Conservation (phyloP, 2,797 vertebrate genomes). For the Urophycis tenuis region DNA sequence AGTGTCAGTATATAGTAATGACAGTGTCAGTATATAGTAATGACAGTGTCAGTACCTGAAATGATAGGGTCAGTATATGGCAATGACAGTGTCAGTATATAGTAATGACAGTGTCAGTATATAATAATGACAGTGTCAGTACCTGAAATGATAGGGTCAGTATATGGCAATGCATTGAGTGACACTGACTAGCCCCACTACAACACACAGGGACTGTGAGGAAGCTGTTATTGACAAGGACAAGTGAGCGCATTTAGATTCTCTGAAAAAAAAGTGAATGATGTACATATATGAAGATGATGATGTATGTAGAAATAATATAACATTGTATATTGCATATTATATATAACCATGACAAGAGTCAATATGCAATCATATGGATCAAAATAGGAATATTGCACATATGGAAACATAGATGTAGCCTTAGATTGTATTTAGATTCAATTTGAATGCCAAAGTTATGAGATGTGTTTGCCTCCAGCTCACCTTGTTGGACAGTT, state of each 20-base stretch:
- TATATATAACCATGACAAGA: not conserved
- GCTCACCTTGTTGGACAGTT: not conserved
- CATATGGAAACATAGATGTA: not conserved
- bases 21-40: too few relatives aligned
- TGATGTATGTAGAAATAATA: too few relatives aligned
- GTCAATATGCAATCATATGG: not conserved
- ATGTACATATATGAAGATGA: not conserved
- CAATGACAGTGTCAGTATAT: not conserved
- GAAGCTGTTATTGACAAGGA: not conserved
- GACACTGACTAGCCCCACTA: not conserved
- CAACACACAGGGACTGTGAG: not conserved
- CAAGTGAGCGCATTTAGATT: not conserved
- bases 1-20: too few relatives aligned
- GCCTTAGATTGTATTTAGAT: not conserved
- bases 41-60: too few relatives aligned
- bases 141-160: too few relatives aligned
- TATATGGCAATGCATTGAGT: not conserved
- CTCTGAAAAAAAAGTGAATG: not conserved
- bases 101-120: too few relatives aligned
- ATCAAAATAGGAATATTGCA: not conserved
- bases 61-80: too few relatives aligned
- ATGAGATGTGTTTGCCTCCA: not conserved
- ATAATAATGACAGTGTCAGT: too few relatives aligned
- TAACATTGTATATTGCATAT: too few relatives aligned
- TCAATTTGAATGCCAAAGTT: not conserved